Conservation (phyloP, 1,140 invertebrate species). For the Heliconius congener region DNA sequence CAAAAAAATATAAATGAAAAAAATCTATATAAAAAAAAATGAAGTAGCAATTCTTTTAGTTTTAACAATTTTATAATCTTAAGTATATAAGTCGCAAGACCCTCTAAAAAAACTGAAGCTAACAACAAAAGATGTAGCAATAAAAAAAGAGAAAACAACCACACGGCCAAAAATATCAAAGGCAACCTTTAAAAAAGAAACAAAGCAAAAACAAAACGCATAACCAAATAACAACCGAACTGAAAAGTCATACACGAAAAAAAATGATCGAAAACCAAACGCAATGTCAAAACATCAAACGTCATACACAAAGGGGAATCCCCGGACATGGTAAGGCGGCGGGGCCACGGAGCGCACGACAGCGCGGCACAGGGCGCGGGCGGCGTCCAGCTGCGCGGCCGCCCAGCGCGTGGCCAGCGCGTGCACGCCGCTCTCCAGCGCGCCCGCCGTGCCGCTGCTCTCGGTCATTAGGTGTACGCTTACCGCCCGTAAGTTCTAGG, state of each 20-base stretch:
- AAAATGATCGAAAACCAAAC: slow-evolving; percentile 17
- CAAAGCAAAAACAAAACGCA: slow-evolving; percentile 11
- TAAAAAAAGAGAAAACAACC: slow-evolving; percentile 21
- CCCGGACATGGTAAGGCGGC: slow-evolving; percentile 86
- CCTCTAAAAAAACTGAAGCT: too few species aligned
- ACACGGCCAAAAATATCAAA: slow-evolving; percentile 25
- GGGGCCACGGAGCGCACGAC: slow-evolving; percentile 86
- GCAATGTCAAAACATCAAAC: slow-evolving; percentile 2
- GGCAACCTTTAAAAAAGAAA: slow-evolving; percentile 23
- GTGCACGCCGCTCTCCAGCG: slow-evolving; percentile 87
- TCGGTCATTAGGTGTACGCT: slow-evolving; percentile 90
- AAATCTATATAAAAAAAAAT: not conserved
- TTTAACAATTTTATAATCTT: not conserved
- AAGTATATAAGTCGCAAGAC: not conserved
- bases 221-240: too few species aligned
- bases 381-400: slow-evolving; percentile 89
- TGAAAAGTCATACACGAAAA: not conserved
- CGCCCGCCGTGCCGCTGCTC: slow-evolving; percentile 72
- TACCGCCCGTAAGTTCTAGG: slow-evolving; percentile 88
- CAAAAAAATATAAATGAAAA: not conserved
- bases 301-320: slow-evolving; percentile 88
- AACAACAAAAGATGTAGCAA: not conserved
- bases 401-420: slow-evolving; percentile 90
- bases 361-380: slow-evolving; percentile 88
- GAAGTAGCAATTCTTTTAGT: too few species aligned